A percentile compares a stretch with the other conserved stretches of the same genome.
phyloP scores from a whole-genome alignment of 2,888 invertebrate genomes.

The Nephrocerus scutellatus region DNA sequence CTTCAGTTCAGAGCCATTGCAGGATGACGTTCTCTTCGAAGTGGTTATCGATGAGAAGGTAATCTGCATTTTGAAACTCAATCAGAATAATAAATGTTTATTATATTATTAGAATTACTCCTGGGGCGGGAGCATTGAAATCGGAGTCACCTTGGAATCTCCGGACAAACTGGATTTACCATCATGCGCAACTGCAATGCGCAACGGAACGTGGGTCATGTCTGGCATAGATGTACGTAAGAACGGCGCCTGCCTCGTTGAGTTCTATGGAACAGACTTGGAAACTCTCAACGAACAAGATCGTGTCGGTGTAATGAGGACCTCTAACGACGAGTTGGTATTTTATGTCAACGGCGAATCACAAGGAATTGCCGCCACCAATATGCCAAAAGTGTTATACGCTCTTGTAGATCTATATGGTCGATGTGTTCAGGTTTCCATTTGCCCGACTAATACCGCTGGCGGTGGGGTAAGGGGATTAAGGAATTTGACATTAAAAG shows the following conservation, averaged over 20 bases:
- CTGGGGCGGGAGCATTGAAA: constrained; percentile 71
- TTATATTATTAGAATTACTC: constrained; percentile 59
- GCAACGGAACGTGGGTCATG: constrained; percentile 85
- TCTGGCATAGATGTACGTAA: constrained; percentile 78
- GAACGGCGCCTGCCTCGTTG: constrained; percentile 74
- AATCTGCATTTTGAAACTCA: constrained; percentile 25
- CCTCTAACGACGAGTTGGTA: constrained; percentile 71
- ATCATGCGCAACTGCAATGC: constrained; percentile 70
- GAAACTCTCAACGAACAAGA: constrained; percentile 77
- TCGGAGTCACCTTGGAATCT: constrained; percentile 65
- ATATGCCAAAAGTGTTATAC: constrained; percentile 66
- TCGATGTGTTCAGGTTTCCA: constrained; percentile 71
- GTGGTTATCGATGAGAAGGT: constrained; percentile 86
- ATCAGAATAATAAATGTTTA: constrained; percentile 10
- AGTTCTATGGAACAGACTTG: constrained; percentile 78
- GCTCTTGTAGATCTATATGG: constrained; percentile 78
- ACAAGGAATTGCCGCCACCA: constrained; percentile 75
- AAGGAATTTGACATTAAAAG: too few species aligned
- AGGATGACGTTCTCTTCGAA: constrained; percentile 78
- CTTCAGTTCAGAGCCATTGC: constrained; percentile 69
- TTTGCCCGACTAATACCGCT: constrained; percentile 34
- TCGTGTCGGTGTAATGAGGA: constrained; percentile 76
- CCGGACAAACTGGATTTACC: constrained; percentile 63
- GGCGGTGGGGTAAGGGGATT: constrained; percentile 26
- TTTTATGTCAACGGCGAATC: constrained; percentile 85